Evolutionary conservation across 1,140 invertebrate genomes (phyloP), one percentile per base, ranked within the genome.

Genomic region (Brachionus asplanchnoidis): DNA sequence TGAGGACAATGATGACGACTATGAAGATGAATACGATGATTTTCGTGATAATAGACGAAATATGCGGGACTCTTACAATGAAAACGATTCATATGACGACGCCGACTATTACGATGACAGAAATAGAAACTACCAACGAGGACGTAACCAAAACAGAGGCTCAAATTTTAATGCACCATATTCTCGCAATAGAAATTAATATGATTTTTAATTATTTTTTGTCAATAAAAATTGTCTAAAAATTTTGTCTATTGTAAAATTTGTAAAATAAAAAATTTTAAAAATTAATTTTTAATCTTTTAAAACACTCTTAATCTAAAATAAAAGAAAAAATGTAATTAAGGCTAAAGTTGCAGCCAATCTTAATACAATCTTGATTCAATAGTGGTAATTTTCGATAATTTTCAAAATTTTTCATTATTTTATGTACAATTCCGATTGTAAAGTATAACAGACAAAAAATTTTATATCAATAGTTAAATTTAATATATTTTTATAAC

Each of bases 71-170:
- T 68, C 66, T 68, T 68, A 75, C 14, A 46, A 77, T 77, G 42
- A 50, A 26, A 77, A 53, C 17, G 44, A 77, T 8, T 77, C 44
- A 77, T 46, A 14, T 77, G 73, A 77, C 17, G 42, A 77, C 14
- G 11, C 40, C 8, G 73, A 77, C 26, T 77, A 77, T 50, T 77
- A 77, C 32, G 73, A 77, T 50, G 73, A 77, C 36, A 73, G 68
- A 42, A 40, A 73, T 42, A 73, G 36, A 73, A 42, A 42, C n/a
- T 73, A 73, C 40, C 40, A 36, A 40, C 44, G 68, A 42, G 68
- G 68, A 20, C 32, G 68, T 42, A 40, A 73, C 17, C 23, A n/a
- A 11, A 42, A 60, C 9, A 60, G 68, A 42, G 17, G 68, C 14
- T 68, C 66, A 73, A 42, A 42, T 20, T 36, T 36, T 73, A 42